A percentile compares a stretch with the other conserved stretches of the same genome.
Conservation (phyloP, 2,888 invertebrate genomes). For the Callimorpha dominula region DNA sequence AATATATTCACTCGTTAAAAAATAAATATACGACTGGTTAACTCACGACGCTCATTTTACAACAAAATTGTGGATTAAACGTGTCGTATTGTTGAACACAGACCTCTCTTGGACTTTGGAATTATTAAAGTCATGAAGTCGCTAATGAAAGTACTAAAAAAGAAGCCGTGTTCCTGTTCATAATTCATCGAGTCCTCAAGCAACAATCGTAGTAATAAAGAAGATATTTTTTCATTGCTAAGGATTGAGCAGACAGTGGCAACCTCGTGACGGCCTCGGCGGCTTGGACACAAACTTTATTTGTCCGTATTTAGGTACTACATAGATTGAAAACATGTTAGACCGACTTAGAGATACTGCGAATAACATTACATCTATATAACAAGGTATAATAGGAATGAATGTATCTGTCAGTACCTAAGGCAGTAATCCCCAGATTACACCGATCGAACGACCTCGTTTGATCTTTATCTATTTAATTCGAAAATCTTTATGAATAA, state of each 20-base stretch:
- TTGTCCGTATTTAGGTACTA: slow-evolving; percentile 65
- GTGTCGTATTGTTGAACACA: slow-evolving; percentile 30
- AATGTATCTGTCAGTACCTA: slow-evolving; percentile 58
- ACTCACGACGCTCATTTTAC: slow-evolving; percentile 49
- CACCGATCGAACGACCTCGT: slow-evolving; percentile 62
- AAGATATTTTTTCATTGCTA: slow-evolving; percentile 51
- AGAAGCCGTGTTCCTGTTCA: slow-evolving; percentile 56
- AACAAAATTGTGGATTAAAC: slow-evolving; percentile 50
- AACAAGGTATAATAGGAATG: slow-evolving; percentile 36
- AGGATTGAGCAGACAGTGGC: slow-evolving; percentile 53
- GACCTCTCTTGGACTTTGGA: slow-evolving; percentile 49
- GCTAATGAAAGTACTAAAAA: slow-evolving; percentile 68
- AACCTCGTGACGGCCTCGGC: slow-evolving; percentile 62
- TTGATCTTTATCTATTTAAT: slow-evolving; percentile 61
- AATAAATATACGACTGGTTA: slow-evolving; percentile 57
- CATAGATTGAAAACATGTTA: slow-evolving; percentile 63
- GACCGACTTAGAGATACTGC: slow-evolving; percentile 30
- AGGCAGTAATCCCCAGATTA: slow-evolving; percentile 66
- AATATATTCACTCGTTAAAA: slow-evolving; percentile 64
- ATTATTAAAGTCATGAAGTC: slow-evolving; percentile 67
- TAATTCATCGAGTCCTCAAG: slow-evolving; percentile 69
- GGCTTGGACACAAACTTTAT: slow-evolving; percentile 63
- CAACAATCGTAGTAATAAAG: slow-evolving; percentile 64
- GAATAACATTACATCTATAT: not conserved
- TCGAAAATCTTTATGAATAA: slow-evolving; percentile 66